Evolutionary conservation across 2,888 invertebrate genomes (phyloP).

Genomic region (Nephrotoma flavescens): DNA sequence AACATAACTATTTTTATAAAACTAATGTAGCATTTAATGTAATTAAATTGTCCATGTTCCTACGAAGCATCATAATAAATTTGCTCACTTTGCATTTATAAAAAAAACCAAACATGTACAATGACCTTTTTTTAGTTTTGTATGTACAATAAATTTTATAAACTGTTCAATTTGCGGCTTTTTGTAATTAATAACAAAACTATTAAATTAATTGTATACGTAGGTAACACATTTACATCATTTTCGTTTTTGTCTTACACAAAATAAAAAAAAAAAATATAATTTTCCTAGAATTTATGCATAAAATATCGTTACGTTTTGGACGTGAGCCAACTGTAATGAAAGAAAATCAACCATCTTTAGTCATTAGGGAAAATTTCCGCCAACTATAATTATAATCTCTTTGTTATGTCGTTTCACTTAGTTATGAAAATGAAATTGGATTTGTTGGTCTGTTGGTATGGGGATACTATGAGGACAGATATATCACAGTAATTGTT

Average conservation of each 20-base stretch:
- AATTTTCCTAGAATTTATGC: background rate
- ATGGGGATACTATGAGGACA: too few relatives aligned
- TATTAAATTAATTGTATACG: background rate
- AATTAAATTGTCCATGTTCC: background rate
- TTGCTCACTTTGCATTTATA: background rate
- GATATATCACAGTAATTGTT: too few relatives aligned
- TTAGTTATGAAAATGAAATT: background rate
- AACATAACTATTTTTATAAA: background rate
- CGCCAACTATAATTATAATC: background rate
- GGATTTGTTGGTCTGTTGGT: background rate
- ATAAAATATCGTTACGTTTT: background rate
- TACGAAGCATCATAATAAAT: background rate
- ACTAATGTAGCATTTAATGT: background rate
- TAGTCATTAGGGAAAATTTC: background rate
- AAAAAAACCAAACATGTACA: background rate
- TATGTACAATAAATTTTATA: background rate
- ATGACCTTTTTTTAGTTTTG: background rate
- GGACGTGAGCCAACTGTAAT: background rate
- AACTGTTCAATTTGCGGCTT: background rate
- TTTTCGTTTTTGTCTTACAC: background rate
- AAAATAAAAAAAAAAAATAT: background rate
- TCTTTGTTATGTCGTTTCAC: background rate
- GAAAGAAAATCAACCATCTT: background rate
- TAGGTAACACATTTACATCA: background rate
- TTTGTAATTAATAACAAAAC: background rate